Evolutionary conservation across 2,888 invertebrate species (phyloP).

Genomic region (Pyrochroa serraticornis): DNA sequence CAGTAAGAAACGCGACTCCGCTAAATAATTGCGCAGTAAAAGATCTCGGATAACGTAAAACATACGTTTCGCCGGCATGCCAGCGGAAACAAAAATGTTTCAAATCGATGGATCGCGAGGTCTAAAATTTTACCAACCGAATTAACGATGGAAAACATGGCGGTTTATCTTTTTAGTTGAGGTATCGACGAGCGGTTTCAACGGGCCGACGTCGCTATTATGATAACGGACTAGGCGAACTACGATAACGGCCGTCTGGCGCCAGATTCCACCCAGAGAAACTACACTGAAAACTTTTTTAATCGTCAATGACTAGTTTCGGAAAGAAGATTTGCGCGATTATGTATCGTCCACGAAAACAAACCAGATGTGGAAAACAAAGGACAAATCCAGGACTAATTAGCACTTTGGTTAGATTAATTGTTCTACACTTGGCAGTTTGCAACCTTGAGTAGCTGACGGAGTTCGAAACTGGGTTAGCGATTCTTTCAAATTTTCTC

Average conservation of each 20-base stretch:
- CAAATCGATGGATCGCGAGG: conserved; percentile 18
- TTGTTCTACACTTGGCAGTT: too few relatives aligned
- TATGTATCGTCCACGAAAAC: conserved; percentile 9
- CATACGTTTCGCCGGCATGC: conserved; percentile 23
- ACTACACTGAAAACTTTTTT: conserved; percentile 24
- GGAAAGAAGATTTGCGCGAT: conserved; percentile 4
- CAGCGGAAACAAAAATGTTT: conserved; percentile 6
- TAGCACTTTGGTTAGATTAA: too few relatives aligned
- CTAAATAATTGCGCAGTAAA: conserved; percentile 29
- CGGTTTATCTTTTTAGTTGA: conserved; percentile 2
- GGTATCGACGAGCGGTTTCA: conserved; percentile 16
- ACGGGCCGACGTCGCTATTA: conserved; percentile 9
- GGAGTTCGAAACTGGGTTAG: too few relatives aligned
- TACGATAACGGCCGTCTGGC: conserved; percentile 26
- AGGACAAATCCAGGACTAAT: conserved; percentile 2
- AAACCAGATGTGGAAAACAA: not conserved
- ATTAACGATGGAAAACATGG: conserved; percentile 5
- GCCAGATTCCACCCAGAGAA: conserved; percentile 17
- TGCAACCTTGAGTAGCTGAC: too few relatives aligned
- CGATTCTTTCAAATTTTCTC: too few relatives aligned
- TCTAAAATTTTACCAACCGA: too few relatives aligned
- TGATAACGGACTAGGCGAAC: conserved; percentile 22
- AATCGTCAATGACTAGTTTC: conserved; percentile 15
- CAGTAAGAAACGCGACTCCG: conserved; percentile 26
- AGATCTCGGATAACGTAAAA: conserved; percentile 27